phyloP scores from a whole-genome alignment of 2,797 vertebrate genomes.

The Simalia tracyae region DNA sequence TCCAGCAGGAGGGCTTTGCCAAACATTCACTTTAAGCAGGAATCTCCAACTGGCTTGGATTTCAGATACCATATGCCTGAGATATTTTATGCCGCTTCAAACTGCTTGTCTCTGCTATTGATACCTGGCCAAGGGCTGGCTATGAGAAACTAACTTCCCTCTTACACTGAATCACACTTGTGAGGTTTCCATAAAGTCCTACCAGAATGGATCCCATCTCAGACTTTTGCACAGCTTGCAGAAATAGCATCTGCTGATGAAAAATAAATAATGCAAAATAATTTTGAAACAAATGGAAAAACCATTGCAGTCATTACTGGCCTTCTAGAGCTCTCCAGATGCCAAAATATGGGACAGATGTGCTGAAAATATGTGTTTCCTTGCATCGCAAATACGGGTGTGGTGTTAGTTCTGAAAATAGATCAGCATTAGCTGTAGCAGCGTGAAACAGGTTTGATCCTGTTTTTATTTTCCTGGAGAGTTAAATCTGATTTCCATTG shows the following conservation, averaged over 20 bases:
- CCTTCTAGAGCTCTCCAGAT: background rate
- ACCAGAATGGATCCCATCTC: background rate
- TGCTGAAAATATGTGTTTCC: background rate
- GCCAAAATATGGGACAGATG: background rate
- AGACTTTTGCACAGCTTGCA: background rate
- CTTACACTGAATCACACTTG: fast-evolving
- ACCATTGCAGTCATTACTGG: background rate
- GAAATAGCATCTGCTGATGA: conserved; percentile 13
- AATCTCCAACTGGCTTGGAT: background rate
- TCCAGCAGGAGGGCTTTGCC: background rate
- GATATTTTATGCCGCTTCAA: background rate
- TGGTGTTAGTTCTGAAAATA: background rate
- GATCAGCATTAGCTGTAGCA: background rate
- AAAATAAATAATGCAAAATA: conserved; percentile 21
- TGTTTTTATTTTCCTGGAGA: background rate
- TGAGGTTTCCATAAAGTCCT: background rate
- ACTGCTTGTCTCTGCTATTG: fast-evolving
- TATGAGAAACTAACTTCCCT: background rate
- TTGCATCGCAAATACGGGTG: background rate
- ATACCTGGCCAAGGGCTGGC: background rate
- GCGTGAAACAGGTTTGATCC: background rate
- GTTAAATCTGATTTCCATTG: background rate
- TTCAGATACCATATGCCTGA: background rate
- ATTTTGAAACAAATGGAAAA: conserved; percentile 2
- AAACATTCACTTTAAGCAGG: background rate